A percentile compares a stretch with the other conserved stretches of the same genome.
Evolutionary conservation across 2,113 vertebrate genomes (phyloP).

Genomic region (sheep (Ovis aries)): DNA sequence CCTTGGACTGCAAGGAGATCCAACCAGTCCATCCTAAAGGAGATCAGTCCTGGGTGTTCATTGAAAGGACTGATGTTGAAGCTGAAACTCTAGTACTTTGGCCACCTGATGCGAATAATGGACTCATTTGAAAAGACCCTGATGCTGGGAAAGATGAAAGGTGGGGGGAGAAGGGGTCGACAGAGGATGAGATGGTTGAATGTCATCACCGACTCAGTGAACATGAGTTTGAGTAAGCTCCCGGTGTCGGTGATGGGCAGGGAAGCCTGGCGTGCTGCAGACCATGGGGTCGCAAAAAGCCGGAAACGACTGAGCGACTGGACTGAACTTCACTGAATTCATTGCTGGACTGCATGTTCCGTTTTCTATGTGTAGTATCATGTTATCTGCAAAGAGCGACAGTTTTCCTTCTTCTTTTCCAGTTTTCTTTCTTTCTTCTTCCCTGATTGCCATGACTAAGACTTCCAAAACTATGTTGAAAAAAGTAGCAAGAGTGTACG

Average conservation of each 20-base stretch:
- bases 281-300: not conserved
- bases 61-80: not conserved
- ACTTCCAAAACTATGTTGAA: not conserved
- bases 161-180: not conserved
- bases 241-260: not conserved
- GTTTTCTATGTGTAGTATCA: not conserved
- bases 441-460: not conserved
- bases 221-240: not conserved
- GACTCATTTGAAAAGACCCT: not conserved
- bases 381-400: not conserved
- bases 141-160: not conserved
- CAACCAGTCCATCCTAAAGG: not conserved
- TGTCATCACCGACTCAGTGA: not conserved
- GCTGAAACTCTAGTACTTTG: not conserved
- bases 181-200: not conserved
- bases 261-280: not conserved
- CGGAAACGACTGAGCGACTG: fast-evolving
- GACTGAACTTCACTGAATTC: not conserved
- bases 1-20: not conserved
- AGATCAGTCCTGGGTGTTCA: not conserved
- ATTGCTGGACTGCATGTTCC: not conserved
- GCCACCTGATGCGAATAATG: not conserved
- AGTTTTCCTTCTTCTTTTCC: not conserved
- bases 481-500: not conserved
- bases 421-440: not conserved